These are phyloP conservation scores for Dendrocincla fuliginosa DNA, from an alignment of 2,797 vertebrate genomes.

Conservation along the genomic window DNA sequence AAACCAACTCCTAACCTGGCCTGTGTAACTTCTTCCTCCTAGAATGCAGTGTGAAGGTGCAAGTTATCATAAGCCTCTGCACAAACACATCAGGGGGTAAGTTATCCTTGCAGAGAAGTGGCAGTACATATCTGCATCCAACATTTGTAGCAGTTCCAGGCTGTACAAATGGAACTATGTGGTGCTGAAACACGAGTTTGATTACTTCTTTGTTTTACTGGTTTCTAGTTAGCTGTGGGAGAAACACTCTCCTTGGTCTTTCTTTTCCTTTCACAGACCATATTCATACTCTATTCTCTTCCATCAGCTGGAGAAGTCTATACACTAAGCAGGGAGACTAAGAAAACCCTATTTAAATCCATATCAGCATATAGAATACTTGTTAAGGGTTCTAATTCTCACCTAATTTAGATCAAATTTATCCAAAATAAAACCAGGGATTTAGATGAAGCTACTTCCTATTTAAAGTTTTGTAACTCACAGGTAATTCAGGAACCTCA, in stretches of 20 bases:
- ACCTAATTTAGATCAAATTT: neutral
- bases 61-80: neutral
- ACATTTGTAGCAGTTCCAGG: neutral
- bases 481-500: neutral
- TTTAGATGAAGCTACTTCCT: neutral
- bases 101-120: neutral
- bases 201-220: neutral
- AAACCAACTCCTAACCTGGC: fast-evolving
- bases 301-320: neutral
- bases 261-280: neutral
- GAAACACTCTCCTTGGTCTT: neutral
- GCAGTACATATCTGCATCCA: neutral
- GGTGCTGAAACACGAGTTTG: neutral
- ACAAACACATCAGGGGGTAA: neutral
- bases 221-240: neutral
- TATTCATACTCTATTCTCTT: neutral
- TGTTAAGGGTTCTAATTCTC: neutral
- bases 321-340: neutral
- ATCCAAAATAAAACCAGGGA: neutral
- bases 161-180: neutral
- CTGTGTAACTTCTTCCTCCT: neutral
- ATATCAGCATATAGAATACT: neutral
- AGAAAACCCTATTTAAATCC: neutral
- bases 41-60: neutral
- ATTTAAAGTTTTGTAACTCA: neutral